Evolutionary conservation across 2,888 invertebrate genomes (phyloP).

Genomic region (Formica aserva): DNA sequence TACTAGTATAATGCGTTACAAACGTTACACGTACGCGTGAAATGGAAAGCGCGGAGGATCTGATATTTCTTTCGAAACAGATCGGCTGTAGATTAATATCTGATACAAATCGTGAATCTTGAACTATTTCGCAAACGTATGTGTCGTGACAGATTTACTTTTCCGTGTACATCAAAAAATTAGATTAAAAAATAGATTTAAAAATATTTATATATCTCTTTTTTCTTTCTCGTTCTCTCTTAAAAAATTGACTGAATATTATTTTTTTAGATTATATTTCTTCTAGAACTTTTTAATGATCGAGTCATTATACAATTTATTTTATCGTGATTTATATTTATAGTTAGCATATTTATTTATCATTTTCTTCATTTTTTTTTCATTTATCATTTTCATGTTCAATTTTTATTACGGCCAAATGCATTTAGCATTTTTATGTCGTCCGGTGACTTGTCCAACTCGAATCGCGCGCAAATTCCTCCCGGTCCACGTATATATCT

Average conservation of each 20-base stretch:
- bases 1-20: neutral
- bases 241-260: neutral
- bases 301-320: neutral
- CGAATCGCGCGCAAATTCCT: neutral
- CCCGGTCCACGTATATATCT: neutral
- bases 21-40: constrained; percentile 11
- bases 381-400: neutral
- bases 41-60: constrained; percentile 28
- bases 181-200: no score
- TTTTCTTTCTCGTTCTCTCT: neutral
- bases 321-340: neutral
- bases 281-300: neutral
- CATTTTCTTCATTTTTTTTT: constrained; percentile 2
- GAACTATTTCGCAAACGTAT: neutral
- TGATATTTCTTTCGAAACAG: neutral
- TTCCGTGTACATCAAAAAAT: neutral
- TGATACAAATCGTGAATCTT: neutral
- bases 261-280: neutral
- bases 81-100: neutral
- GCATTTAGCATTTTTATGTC: constrained; percentile 14
- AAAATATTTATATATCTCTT: neutral
- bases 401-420: neutral
- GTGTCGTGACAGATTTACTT: neutral
- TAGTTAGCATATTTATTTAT: neutral
- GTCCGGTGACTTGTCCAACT: neutral